These are phyloP conservation scores for Trichoplusia ni DNA, from an alignment of 1,140 invertebrate species.

Conservation along the genomic window DNA sequence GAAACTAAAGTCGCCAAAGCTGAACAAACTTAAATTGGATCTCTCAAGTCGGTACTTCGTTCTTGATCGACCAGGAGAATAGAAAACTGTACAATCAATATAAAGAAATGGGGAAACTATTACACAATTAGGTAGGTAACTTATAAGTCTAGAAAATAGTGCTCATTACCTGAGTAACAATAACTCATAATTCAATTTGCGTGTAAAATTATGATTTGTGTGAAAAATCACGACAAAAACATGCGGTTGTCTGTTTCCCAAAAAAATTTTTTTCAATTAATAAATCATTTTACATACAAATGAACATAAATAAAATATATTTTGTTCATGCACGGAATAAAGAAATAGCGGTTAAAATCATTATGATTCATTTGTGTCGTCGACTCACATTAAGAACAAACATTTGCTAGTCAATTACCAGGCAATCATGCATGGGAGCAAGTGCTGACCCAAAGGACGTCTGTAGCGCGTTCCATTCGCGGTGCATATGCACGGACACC, in stretches of 20 bases:
- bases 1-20: slow-evolving; percentile 49
- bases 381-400: too few relatives aligned
- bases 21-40: slow-evolving; percentile 62
- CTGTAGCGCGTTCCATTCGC: neutral
- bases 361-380: too few relatives aligned
- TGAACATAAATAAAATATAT: too few relatives aligned
- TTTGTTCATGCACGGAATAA: too few relatives aligned
- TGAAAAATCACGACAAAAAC: too few relatives aligned
- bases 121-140: neutral
- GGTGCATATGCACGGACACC: neutral
- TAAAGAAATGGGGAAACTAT: slow-evolving; percentile 29
- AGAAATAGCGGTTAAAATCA: too few relatives aligned
- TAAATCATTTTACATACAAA: too few relatives aligned
- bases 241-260: too few relatives aligned
- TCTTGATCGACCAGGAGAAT: slow-evolving; percentile 29
- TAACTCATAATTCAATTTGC: too few relatives aligned
- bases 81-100: slow-evolving; percentile 42
- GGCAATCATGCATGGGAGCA: neutral
- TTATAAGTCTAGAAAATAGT: neutral
- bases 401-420: neutral
- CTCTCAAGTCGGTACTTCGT: slow-evolving; percentile 31
- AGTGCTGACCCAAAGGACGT: neutral
- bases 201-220: too few relatives aligned
- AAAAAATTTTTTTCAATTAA: too few relatives aligned
- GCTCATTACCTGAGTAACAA: too few relatives aligned